A percentile compares a stretch with the other conserved stretches of the same genome.
Evolutionary conservation across 2,113 vertebrate species (phyloP).

Genomic region (Tursiops truncatus): DNA sequence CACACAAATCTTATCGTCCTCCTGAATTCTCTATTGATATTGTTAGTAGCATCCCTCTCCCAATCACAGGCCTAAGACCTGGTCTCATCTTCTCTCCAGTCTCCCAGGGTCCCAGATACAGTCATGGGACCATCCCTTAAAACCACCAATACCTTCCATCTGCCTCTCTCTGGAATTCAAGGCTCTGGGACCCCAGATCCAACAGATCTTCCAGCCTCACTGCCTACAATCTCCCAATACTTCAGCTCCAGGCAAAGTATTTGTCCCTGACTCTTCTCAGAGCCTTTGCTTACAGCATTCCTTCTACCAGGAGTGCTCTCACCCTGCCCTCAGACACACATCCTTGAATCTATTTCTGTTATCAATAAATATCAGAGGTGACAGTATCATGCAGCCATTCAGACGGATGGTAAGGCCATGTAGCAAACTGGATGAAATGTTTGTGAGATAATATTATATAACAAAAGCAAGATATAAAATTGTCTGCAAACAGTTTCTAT

Average conservation of each 20-base stretch:
- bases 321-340: not conserved
- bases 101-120: not conserved
- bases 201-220: not conserved
- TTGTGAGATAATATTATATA: not conserved
- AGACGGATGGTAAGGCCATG: not conserved
- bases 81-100: not conserved
- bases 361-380: not conserved
- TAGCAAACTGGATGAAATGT: not conserved
- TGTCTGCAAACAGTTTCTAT: not conserved
- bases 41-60: not conserved
- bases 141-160: not conserved
- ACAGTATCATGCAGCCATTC: not conserved
- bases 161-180: not conserved
- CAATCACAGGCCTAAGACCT: not conserved
- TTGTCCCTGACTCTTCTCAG: too few relatives aligned
- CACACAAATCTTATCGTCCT: not conserved
- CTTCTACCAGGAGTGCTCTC: not conserved
- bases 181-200: not conserved
- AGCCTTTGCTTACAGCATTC: not conserved
- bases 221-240: not conserved
- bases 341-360: not conserved
- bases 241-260: not conserved
- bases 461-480: not conserved
- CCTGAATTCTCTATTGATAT: not conserved
- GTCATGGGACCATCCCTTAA: not conserved